These are phyloP conservation scores for Agonopterix heracliana DNA, from an alignment of 2,888 invertebrate genomes.

Conservation along the genomic window DNA sequence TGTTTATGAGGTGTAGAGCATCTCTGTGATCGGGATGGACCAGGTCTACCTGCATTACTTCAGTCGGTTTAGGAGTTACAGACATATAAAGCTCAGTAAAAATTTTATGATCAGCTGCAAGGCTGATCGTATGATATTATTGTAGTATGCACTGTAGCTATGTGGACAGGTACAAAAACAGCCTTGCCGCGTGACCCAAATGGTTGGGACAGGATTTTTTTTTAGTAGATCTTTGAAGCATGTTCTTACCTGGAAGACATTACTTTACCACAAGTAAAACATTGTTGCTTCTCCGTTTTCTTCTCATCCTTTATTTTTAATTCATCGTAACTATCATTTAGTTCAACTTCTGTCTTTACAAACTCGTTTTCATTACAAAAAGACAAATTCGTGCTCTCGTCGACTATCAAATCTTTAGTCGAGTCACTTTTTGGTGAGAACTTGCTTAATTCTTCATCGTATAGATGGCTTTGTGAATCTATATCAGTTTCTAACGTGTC, in stretches of 20 bases:
- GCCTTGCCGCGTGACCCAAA: too few species aligned
- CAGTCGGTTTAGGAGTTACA: too few species aligned
- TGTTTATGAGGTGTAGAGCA: too few species aligned
- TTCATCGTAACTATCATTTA: not conserved
- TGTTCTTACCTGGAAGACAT: conserved; percentile 61
- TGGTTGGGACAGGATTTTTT: too few species aligned
- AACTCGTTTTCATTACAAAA: conserved; percentile 11
- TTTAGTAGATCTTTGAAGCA: too few species aligned
- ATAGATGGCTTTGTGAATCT: conserved; percentile 12
- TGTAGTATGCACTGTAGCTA: too few species aligned
- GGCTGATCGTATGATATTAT: too few species aligned
- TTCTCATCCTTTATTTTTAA: conserved; percentile 10
- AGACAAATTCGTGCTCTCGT: conserved; percentile 18
- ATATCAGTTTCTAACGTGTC: not conserved
- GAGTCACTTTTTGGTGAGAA: conserved; percentile 25
- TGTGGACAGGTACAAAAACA: too few species aligned
- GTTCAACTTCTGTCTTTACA: not conserved
- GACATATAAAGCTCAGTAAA: too few species aligned
- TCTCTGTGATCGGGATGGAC: too few species aligned
- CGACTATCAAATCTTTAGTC: conserved; percentile 20
- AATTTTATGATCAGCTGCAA: too few species aligned
- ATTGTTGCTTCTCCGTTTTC: conserved; percentile 48
- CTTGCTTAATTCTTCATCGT: conserved; percentile 9
- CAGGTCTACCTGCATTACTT: too few species aligned
- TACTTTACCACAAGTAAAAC: conserved; percentile 69